Percentiles rank a stretch among this genome's conserved stretches.
phyloP scores from a whole-genome alignment of 2,888 invertebrate species.

The Ichneumoninae sp. region DNA sequence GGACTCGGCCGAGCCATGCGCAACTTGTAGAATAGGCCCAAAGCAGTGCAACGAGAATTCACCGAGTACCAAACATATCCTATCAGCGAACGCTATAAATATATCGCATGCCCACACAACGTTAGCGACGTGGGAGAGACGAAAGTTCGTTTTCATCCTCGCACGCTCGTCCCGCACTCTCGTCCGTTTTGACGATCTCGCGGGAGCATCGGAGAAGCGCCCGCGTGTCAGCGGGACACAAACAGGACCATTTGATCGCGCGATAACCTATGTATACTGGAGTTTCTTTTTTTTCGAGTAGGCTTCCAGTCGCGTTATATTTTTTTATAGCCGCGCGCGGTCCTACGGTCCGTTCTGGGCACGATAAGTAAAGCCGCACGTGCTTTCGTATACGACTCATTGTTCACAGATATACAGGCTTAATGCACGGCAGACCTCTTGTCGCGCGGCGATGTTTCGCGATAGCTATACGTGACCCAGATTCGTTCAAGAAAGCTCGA shows the following conservation, averaged over 20 bases:
- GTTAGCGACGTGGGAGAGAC: conserved; percentile 53
- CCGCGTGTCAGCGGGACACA: conserved; percentile 11
- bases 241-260: background rate
- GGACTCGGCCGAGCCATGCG: conserved; percentile 31
- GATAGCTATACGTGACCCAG: conserved; percentile 39
- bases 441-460: conserved; percentile 5
- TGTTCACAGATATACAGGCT: conserved; percentile 4
- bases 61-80: conserved; percentile 40
- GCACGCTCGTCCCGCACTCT: background rate
- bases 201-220: conserved; percentile 24
- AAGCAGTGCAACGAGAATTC: conserved; percentile 36
- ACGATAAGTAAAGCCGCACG: background rate
- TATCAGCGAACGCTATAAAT: conserved; percentile 57
- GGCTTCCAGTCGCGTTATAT: background rate
- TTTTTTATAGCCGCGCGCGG: background rate
- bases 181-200: conserved; percentile 17
- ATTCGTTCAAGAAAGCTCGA: conserved; percentile 51
- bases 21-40: conserved; percentile 31
- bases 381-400: conserved; percentile 1
- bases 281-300: conserved; percentile 7
- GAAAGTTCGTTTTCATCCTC: conserved; percentile 56
- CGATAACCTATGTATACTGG: background rate
- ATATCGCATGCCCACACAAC: conserved; percentile 35
- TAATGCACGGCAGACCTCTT: background rate
- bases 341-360: background rate